phyloP scores from a whole-genome alignment of 2,888 invertebrate species.

The Blastobasis adustella region DNA sequence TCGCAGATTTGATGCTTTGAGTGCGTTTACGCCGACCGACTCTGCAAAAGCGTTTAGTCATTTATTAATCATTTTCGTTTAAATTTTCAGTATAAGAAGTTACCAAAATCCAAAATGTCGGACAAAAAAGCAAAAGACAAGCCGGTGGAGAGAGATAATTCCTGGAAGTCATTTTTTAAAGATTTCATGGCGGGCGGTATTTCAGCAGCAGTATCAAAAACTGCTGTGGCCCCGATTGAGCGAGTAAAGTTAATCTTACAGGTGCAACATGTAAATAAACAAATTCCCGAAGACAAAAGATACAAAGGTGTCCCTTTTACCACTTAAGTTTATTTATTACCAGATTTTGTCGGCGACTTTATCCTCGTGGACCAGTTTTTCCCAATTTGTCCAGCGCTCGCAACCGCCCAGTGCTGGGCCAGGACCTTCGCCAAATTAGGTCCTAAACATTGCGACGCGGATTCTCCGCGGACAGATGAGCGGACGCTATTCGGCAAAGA shows the following conservation, averaged over 20 bases:
- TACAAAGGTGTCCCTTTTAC: conserved; percentile 81
- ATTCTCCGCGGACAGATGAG: too few species aligned
- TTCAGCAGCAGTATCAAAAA: conserved; percentile 95
- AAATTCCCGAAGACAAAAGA: conserved; percentile 87
- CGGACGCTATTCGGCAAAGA: too few species aligned
- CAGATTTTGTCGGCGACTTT: too few species aligned
- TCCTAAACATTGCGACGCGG: too few species aligned
- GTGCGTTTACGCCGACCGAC: too few species aligned
- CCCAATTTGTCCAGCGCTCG: too few species aligned
- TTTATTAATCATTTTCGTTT: neutral
- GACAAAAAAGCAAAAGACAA: conserved; percentile 13
- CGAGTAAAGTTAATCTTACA: conserved; percentile 95
- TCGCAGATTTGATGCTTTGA: too few species aligned
- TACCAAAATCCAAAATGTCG: neutral
- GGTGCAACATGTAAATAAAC: conserved; percentile 95
- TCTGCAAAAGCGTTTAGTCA: too few species aligned
- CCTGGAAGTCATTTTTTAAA: conserved; percentile 77
- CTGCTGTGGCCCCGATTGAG: conserved; percentile 96
- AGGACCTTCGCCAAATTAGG: too few species aligned
- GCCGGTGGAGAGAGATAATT: conserved; percentile 9
- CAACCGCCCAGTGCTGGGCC: too few species aligned
- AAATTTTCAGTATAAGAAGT: neutral
- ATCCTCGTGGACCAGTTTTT: too few species aligned
- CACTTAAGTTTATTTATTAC: too few species aligned
- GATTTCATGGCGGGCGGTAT: conserved; percentile 95